Base-by-base conservation (phyloP, 2,888 invertebrate species). In the Amblyjoppa proteus region DNA sequence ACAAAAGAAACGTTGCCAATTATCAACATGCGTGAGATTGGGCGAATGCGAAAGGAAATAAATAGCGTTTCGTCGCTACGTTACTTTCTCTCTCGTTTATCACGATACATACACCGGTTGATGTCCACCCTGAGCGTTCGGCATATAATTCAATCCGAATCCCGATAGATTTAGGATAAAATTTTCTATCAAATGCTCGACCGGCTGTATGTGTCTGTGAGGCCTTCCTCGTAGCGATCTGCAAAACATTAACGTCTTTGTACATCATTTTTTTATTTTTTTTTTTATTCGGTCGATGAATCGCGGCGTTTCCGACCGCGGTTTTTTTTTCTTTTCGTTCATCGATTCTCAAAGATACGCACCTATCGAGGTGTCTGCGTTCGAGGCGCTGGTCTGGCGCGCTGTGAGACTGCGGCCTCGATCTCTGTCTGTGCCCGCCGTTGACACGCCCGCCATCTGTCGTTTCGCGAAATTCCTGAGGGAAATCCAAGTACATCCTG, bases 131-230 rank as follows among this genome's bases (percentile, higher is more conserved):
- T 93, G 91, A 76, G 92, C 92, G 64, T 92, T 87, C 71, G 93
- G 90, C 80, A 91, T 87, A 16, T 49, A 49, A 88, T 92, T 90
- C 87, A 93, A 88, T 86, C 93, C 93, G 70, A 92, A 90, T 81
- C 95, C 94, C 13, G 95, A 95, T 80, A 95, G 92, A 92, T 95
- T 95, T 45, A 95, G 94, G 83, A 96, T 95, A 88, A 96, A 95
- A 89, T 96, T 96, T 89, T 95, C 95, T 84, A 96, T 94, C 86
- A 96, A 91, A 91, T 95, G 94, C 89, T 96, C 95, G 88, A 95
- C 94, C 49, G 83, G 81, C 61, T 83, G 69, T 61, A 82, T 56
- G 80, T 84, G 81, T 79, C 83, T 82, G 70, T 79, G 84, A 51
- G 85, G 82, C 79, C 86, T 84, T 73, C 75, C 77, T 41, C 80